Conservation (phyloP, 1,140 invertebrate species). For the Propsilocerus akamusi region DNA sequence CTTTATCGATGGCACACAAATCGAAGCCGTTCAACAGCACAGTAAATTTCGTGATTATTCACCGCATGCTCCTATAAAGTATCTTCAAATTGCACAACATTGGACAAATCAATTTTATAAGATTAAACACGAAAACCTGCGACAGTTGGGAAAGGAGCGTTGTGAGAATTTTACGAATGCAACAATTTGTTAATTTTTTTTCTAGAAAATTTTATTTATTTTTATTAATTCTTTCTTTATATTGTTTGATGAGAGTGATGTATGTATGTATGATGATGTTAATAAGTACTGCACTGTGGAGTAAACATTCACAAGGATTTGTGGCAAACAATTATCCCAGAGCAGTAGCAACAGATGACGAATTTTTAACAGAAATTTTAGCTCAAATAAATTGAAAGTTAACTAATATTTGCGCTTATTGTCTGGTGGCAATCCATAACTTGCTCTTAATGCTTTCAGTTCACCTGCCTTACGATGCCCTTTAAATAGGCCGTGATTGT, state of each 20-base stretch:
- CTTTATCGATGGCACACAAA: conserved; percentile 41
- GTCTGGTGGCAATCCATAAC: too few species aligned
- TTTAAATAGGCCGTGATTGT: background rate
- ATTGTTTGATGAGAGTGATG: too few species aligned
- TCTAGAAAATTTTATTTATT: too few species aligned
- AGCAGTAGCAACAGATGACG: too few species aligned
- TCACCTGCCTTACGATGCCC: background rate
- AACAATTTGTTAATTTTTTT: conserved; percentile 23
- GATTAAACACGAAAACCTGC: conserved; percentile 12
- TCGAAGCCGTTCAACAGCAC: conserved; percentile 34
- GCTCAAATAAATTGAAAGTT: too few species aligned
- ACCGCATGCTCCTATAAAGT: conserved; percentile 33
- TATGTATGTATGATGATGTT: too few species aligned
- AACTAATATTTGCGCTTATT: too few species aligned
- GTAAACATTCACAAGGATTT: too few species aligned
- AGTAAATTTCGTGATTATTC: conserved; percentile 33
- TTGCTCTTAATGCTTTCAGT: background rate
- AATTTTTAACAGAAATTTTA: too few species aligned
- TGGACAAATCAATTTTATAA: conserved; percentile 33
- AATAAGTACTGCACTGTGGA: too few species aligned
- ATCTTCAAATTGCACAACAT: conserved; percentile 35
- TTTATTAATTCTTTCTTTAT: too few species aligned
- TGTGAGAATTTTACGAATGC: conserved; percentile 22
- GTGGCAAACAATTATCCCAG: too few species aligned
- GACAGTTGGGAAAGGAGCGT: conserved; percentile 6